Base-by-base conservation (phyloP, 2,888 invertebrate species). In the Sarcophaga subvicina region DNA sequence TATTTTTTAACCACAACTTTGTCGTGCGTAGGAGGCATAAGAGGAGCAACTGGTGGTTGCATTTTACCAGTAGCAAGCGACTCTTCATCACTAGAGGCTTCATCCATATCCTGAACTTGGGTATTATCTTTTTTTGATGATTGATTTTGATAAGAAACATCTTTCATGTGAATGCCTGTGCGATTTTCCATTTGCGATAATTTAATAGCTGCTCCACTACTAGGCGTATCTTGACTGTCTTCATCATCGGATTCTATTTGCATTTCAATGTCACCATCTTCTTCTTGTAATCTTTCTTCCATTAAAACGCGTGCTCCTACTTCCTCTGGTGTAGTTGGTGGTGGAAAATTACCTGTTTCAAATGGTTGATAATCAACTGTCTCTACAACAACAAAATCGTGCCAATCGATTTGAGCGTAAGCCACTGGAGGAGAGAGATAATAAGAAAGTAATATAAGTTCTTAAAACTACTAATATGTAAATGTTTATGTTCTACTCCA, bases 371-470 rank as follows among this genome's bases (percentile, higher is more conserved):
- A 99, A 93, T 99, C 99, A 0, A 99, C 99, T 0, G 99, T 99
- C 94, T 99, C 99, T 0, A 99, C 99, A 0, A 99, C 99, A 1
- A 99, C 99, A 93, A 99, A 99, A 93, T 99, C 99, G 93, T 99
- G 99, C 99, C 99, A 99, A 93, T 99, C 99, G 88, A 99, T 99
- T 91, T 98, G 98, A 0, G 99, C 99, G 93, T 99, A 99, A 0
- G 98, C 98, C 47, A 98, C 96, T 95, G 85, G 82, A 93, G 22
- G 22, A 92, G 54, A 60, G 2, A 37, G 37, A 37, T 37, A 37
- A 37, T 8, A 8, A 37, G 37, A 37, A 37, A 37, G 8, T 37
- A 37, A 37, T 37, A 10, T 37, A 37, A 37, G 10, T 54, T 54
- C 17, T 14, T 54, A 14, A 49, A 54, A 14, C 17, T 11, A 49